A percentile compares a stretch with the other conserved stretches of the same genome.
phyloP scores from a whole-genome alignment of 2,113 vertebrate genomes.

The Tautogolabrus adspersus region DNA sequence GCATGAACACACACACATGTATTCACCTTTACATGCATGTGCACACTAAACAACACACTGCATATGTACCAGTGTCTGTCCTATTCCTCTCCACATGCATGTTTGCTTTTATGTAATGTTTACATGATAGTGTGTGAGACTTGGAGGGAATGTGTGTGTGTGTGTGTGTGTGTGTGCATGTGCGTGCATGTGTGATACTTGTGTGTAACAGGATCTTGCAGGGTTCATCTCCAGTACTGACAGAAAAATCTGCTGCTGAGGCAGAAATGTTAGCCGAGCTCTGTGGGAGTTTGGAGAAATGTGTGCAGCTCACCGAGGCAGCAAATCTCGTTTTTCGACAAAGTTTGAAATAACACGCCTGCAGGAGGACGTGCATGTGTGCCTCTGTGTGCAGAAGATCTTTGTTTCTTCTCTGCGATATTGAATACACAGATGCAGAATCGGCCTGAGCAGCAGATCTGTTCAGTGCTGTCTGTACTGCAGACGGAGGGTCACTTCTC shows the following conservation, averaged over 20 bases:
- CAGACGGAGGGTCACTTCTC: background rate
- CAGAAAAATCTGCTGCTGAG: conserved; percentile 23
- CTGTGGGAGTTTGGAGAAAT: background rate
- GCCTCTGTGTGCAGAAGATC: background rate
- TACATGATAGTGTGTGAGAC: background rate
- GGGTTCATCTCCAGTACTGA: background rate
- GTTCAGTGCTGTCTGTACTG: background rate
- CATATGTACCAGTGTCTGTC: background rate
- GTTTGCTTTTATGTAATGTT: background rate
- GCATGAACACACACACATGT: background rate
- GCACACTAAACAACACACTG: background rate
- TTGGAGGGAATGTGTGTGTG: conserved; percentile 2
- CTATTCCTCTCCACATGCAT: background rate
- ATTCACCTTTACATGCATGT: conserved; percentile 11
- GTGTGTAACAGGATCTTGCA: conserved; percentile 33
- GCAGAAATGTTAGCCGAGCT: conserved; percentile 45
- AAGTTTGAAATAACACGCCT: background rate
- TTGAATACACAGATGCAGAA: background rate
- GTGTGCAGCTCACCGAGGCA: conserved; percentile 6
- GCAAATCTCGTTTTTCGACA: background rate
- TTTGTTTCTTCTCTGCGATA: background rate
- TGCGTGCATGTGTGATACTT: background rate
- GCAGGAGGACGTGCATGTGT: background rate
- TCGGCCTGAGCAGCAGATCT: background rate
- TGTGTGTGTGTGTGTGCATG: conserved; percentile 7